These are phyloP conservation scores for Littorina saxatilis DNA, from an alignment of 1,140 invertebrate genomes.

Conservation along the genomic window DNA sequence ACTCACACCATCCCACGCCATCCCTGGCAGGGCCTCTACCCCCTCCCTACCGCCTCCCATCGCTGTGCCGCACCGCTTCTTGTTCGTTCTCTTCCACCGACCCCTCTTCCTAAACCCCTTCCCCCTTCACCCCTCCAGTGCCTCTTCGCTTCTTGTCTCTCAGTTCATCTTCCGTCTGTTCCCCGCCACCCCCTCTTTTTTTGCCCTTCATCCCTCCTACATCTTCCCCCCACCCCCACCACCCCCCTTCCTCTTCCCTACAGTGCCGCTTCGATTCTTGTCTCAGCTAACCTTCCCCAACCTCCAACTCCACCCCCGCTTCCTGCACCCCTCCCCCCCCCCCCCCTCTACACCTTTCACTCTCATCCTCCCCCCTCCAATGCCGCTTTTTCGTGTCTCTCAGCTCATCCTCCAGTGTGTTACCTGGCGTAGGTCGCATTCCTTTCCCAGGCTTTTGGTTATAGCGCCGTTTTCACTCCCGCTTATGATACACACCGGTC, in stretches of 20 bases:
- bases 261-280: not conserved
- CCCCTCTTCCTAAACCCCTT: not conserved
- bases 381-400: too few relatives aligned
- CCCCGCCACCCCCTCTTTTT: constrained; percentile 31
- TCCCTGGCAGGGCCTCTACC: not conserved
- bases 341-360: not conserved
- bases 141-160: not conserved
- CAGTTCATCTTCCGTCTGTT: not conserved
- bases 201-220: not conserved
- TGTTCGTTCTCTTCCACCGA: not conserved
- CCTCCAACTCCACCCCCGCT: constrained; percentile 31
- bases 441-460: too few relatives aligned
- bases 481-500: too few relatives aligned
- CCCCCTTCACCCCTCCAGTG: not conserved
- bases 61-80: too few relatives aligned
- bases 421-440: too few relatives aligned
- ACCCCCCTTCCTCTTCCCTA: not conserved
- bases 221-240: not conserved
- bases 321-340: not conserved
- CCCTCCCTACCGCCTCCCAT: too few relatives aligned
- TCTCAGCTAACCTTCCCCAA: not conserved
- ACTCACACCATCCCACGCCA: too few relatives aligned
- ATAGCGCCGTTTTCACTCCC: too few relatives aligned
- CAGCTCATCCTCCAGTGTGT: too few relatives aligned
- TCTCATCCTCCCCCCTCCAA: not conserved